Conservation (phyloP, 2,888 invertebrate genomes). For the Epinotia ramella region DNA sequence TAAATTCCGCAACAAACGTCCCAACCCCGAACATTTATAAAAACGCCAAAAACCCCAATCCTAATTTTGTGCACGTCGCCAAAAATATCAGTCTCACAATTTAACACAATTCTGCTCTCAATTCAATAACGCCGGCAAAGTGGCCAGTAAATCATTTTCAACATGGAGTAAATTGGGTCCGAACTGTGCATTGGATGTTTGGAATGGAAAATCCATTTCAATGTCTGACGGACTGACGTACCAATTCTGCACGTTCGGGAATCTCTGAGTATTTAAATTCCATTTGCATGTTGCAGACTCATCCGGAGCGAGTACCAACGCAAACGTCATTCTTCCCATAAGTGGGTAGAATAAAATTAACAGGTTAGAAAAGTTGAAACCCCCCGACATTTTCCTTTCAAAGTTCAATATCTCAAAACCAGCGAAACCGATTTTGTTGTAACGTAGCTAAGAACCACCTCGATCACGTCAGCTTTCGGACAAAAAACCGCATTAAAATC, state of each 20-base stretch:
- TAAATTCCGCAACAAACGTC: neutral
- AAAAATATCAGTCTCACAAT: slow-evolving; percentile 14
- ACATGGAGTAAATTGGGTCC: slow-evolving; percentile 11
- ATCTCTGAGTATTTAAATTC: slow-evolving; percentile 1
- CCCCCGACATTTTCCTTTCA: no score
- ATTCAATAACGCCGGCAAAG: slow-evolving; percentile 10
- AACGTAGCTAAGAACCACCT: no score
- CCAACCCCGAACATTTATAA: neutral
- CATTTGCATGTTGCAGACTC: neutral
- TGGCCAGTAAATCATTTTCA: slow-evolving; percentile 19
- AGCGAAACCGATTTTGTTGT: no score
- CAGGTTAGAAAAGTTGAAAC: no score
- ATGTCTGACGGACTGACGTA: slow-evolving; percentile 3
- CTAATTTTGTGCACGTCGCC: neutral
- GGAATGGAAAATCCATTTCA: slow-evolving; percentile 7
- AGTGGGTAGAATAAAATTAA: no score
- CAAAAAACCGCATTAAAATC: no score
- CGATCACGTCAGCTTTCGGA: no score
- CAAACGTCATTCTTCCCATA: neutral
- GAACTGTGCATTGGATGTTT: slow-evolving; percentile 20
- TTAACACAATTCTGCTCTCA: slow-evolving; percentile 15
- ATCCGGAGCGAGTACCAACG: neutral
- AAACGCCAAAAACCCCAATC: neutral
- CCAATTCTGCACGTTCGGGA: neutral
- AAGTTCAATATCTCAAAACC: no score